Percentiles rank a stretch among this genome's conserved stretches.
phyloP scores from a whole-genome alignment of 2,113 vertebrate genomes.

The Heptranchias perlo region DNA sequence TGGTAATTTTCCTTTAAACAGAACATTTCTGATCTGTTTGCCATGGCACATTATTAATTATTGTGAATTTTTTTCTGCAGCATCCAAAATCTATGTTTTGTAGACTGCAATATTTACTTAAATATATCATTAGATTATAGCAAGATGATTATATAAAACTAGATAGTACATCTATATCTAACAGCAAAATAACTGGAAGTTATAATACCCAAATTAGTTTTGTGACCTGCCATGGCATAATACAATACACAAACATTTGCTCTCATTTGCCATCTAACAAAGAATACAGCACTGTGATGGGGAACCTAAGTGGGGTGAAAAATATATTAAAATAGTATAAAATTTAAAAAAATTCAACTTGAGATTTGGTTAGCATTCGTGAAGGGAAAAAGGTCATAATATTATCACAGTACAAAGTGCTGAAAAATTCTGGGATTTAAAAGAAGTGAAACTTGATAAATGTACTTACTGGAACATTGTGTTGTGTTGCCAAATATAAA shows the following conservation, averaged over 20 bases:
- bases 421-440: neutral
- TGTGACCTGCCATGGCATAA: neutral
- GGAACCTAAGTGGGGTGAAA: neutral
- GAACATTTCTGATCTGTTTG: neutral
- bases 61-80: neutral
- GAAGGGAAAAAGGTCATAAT: neutral
- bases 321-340: neutral
- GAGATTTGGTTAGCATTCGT: neutral
- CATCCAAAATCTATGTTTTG: neutral
- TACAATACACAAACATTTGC: neutral
- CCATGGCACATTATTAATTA: neutral
- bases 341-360: neutral
- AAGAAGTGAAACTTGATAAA: neutral
- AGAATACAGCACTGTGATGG: neutral
- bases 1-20: neutral
- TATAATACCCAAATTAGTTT: neutral
- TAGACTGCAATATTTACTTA: neutral
- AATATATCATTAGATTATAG: neutral
- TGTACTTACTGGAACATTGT: neutral
- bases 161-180: neutral
- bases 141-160: neutral
- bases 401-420: neutral
- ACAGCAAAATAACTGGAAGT: neutral
- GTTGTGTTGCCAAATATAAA: neutral
- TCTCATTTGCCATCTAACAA: neutral